These are phyloP conservation scores for Bactericera cockerelli DNA, from an alignment of 1,140 invertebrate species.

Conservation along the genomic window DNA sequence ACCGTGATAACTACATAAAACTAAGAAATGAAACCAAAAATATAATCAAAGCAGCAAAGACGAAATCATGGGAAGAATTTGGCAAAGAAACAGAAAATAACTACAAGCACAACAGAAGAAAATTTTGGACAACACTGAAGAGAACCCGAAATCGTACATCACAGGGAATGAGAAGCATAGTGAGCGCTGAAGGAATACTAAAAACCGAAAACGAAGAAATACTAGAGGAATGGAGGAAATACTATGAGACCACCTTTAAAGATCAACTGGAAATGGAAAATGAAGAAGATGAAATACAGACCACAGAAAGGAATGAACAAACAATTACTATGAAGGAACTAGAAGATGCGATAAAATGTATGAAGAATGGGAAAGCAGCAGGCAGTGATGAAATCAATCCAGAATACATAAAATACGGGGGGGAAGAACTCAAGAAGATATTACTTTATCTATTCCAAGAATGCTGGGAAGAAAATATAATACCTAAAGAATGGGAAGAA, in stretches of 20 bases:
- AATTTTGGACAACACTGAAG: not conserved
- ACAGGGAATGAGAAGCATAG: not conserved
- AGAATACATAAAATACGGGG: not conserved
- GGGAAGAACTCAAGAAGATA: not conserved
- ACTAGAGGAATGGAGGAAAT: not conserved
- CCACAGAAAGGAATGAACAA: not conserved
- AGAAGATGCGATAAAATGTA: not conserved
- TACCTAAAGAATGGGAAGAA: not conserved
- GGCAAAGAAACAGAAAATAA: not conserved
- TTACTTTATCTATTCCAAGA: not conserved
- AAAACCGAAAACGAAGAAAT: not conserved
- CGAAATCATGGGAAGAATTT: not conserved
- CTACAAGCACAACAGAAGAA: not conserved
- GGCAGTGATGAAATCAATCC: not conserved
- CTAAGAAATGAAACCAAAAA: not conserved
- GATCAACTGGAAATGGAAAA: no score
- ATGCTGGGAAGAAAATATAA: not conserved
- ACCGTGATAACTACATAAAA: not conserved
- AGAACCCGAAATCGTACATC: not conserved
- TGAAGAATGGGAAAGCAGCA: not conserved
- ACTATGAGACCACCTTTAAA: not conserved
- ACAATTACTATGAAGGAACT: not conserved
- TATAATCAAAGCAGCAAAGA: not conserved
- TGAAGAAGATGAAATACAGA: not conserved
- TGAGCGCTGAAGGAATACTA: not conserved